Evolutionary conservation across 1,140 invertebrate genomes (phyloP), one percentile per base, ranked within the genome.

Genomic region (Meteorus sp.): DNA sequence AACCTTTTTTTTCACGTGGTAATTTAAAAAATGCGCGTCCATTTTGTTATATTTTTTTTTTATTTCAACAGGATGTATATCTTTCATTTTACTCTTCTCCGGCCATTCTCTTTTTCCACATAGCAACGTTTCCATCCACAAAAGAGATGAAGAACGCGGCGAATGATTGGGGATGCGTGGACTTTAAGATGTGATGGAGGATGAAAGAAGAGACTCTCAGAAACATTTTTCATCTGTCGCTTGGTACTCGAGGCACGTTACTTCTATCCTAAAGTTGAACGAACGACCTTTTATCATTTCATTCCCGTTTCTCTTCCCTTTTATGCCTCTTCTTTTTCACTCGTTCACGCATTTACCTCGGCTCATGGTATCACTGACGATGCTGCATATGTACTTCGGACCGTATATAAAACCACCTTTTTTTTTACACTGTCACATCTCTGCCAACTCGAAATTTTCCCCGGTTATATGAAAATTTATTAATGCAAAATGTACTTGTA

Each of bases 201-300:
- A 57, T 53, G 60, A 52, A 57, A 56, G 48, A 27, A 51, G 35
- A 37, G 44, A 58, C 51, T 55, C 54, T 53, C 51, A 25, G 44
- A 61, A 64, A 48, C 43, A 64, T 64, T 64, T 58, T 61, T 61
- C 59, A 61, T 64, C 47, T 50, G 23, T 48, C 44, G 29, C 7
- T 64, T 57, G 33, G 54, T 60, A 64, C 48, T 37, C 58, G 25
- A 29, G 19, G 57, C 62, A 64, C 62, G 62, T 64, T 55, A 57
- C 41, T 19, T 41, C 55, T 58, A 64, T 58, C 58, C 59, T 2
- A 25, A 43, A 60, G 51, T 47, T 45, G 54, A 64, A 64, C 37
- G 45, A 31, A n/a, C 41, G 39, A 20, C 20, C 31, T 19, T 29
- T 37, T 52, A 44, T 27, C 19, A n/a, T 47, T 33, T 54, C n/a